phyloP scores from a whole-genome alignment of 2,113 vertebrate genomes.

The Gracilinanus agilis region DNA sequence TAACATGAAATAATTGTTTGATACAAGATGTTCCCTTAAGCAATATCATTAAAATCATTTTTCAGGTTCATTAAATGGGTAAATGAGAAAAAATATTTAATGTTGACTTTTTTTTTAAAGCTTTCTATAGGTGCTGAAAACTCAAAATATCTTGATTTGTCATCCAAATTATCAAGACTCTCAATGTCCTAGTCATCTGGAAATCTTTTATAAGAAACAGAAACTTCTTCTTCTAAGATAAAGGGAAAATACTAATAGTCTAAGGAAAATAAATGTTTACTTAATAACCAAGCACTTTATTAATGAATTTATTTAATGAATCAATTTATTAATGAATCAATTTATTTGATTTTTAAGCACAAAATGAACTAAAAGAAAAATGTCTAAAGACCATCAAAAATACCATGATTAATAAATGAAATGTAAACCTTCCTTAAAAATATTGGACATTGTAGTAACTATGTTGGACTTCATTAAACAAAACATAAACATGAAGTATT shows the following conservation, averaged over 20 bases:
- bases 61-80: background rate
- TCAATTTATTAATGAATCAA: too few relatives aligned
- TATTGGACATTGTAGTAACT: background rate
- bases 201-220: background rate
- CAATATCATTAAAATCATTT: background rate
- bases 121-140: background rate
- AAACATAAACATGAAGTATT: background rate
- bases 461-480: background rate
- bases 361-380: background rate
- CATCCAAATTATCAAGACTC: background rate
- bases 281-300: background rate
- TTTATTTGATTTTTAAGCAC: background rate
- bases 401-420: constrained; percentile 37
- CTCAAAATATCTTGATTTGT: background rate
- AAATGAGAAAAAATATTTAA: background rate
- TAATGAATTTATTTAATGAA: too few relatives aligned
- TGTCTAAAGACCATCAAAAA: constrained; percentile 18
- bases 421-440: background rate
- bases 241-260: background rate
- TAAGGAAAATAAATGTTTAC: background rate
- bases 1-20: background rate
- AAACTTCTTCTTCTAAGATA: background rate
- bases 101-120: background rate
- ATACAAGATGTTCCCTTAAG: background rate
- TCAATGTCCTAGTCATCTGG: background rate